These are phyloP conservation scores for Drosophila borealis DNA, from an alignment of 2,888 invertebrate species.

Conservation along the genomic window DNA sequence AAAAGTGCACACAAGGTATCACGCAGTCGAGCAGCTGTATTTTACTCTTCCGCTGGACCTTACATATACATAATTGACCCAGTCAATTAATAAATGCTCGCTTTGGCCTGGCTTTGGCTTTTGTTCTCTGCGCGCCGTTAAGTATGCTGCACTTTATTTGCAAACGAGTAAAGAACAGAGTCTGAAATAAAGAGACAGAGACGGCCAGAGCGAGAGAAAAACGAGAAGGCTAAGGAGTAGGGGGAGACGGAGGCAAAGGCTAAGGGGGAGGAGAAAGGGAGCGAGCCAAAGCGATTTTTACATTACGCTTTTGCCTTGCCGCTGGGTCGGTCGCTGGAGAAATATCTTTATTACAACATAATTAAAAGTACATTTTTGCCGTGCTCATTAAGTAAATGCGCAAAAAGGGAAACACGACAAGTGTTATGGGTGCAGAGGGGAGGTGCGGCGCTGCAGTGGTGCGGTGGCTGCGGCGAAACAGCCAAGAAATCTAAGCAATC, in stretches of 20 bases:
- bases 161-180: slow-evolving; percentile 32
- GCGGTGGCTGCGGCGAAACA: not conserved
- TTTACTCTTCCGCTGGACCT: not conserved
- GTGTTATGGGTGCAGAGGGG: not conserved
- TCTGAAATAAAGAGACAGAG: slow-evolving; percentile 8
- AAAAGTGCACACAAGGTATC: slow-evolving; percentile 8
- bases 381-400: slow-evolving; percentile 67
- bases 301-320: slow-evolving; percentile 31
- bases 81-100: slow-evolving; percentile 70
- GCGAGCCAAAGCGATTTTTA: slow-evolving; percentile 29
- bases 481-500: slow-evolving; percentile 1
- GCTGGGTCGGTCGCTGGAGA: slow-evolving; percentile 16
- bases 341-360: slow-evolving; percentile 65
- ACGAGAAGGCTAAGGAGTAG: not conserved
- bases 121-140: slow-evolving; percentile 52
- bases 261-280: not conserved
- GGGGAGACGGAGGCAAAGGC: not conserved
- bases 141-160: slow-evolving; percentile 65
- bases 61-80: slow-evolving; percentile 54
- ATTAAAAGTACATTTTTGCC: slow-evolving; percentile 61
- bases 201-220: not conserved
- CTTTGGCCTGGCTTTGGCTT: slow-evolving; percentile 52
- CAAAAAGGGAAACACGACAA: slow-evolving; percentile 39
- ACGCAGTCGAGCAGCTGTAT: not conserved
- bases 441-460: not conserved